Conservation (phyloP, 2,797 vertebrate species). For the Alcedo quadribrachys region DNA sequence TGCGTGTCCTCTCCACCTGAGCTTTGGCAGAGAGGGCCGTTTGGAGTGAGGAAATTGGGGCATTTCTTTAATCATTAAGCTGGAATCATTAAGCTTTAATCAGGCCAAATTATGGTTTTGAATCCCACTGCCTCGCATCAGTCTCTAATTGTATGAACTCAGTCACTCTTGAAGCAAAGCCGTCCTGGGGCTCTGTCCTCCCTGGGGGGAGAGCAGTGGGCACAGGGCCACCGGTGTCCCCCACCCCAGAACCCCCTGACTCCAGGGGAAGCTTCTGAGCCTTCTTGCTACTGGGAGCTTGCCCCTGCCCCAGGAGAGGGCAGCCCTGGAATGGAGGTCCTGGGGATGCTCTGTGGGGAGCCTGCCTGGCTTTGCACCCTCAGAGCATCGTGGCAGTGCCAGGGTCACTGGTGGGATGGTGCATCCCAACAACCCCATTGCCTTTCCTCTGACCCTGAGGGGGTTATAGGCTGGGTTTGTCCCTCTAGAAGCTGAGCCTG, state of each 20-base stretch:
- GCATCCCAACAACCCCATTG: accelerated
- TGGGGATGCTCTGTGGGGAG: background rate
- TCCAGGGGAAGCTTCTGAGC: background rate
- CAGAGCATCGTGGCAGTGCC: background rate
- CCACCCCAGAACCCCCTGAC: accelerated
- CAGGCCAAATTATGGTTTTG: slow-evolving; percentile 22
- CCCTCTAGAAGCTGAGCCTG: background rate
- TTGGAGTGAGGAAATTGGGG: background rate
- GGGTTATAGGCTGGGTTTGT: background rate
- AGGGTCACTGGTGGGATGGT: background rate
- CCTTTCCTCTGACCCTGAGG: background rate
- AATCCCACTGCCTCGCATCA: background rate
- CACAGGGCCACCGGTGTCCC: accelerated
- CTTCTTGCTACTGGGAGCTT: accelerated
- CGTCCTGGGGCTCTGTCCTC: background rate
- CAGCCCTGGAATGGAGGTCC: background rate
- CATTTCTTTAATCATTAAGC: background rate
- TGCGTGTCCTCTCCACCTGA: background rate
- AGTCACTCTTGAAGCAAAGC: background rate
- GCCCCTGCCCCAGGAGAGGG: too few relatives aligned
- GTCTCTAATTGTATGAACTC: background rate
- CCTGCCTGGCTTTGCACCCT: accelerated
- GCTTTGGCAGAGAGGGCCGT: background rate
- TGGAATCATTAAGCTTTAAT: slow-evolving; percentile 44
- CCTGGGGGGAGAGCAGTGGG: accelerated